phyloP scores from a whole-genome alignment of 1,140 invertebrate genomes.

The Gryon sp. region DNA sequence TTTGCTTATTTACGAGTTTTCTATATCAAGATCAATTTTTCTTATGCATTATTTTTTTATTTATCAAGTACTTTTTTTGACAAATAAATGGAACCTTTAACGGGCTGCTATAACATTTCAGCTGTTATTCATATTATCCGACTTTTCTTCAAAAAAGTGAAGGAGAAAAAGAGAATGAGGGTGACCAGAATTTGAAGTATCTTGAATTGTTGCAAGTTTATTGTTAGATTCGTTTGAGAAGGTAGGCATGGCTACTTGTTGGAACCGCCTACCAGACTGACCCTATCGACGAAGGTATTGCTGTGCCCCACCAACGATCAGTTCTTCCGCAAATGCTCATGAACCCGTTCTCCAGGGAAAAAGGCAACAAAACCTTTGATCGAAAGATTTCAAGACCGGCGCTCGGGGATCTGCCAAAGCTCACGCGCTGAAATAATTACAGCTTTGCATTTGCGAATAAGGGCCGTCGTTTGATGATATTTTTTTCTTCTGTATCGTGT shows the following conservation, averaged over 20 bases:
- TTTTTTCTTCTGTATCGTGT: slow-evolving; percentile 38
- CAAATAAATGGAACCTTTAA: too few relatives aligned
- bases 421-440: slow-evolving; percentile 52
- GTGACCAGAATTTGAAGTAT: slow-evolving; percentile 40
- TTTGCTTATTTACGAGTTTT: too few relatives aligned
- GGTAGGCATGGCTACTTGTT: slow-evolving; percentile 66
- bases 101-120: too few relatives aligned
- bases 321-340: slow-evolving; percentile 51
- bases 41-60: too few relatives aligned
- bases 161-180: too few relatives aligned
- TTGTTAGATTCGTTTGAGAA: slow-evolving; percentile 63
- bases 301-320: slow-evolving; percentile 63
- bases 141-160: slow-evolving; percentile 24
- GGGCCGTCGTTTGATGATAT: slow-evolving; percentile 49
- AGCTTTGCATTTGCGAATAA: slow-evolving; percentile 42
- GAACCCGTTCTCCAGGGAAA: slow-evolving; percentile 52
- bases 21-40: too few relatives aligned
- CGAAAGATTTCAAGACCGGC: slow-evolving; percentile 47
- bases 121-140: neutral
- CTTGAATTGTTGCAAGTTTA: slow-evolving; percentile 59
- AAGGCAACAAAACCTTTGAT: slow-evolving; percentile 53
- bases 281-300: slow-evolving; percentile 63
- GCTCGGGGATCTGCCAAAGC: slow-evolving; percentile 50
- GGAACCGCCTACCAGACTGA: slow-evolving; percentile 68
- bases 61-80: too few relatives aligned